phyloP scores from a whole-genome alignment of 2,888 invertebrate genomes.

The Amphipyra berbera region DNA sequence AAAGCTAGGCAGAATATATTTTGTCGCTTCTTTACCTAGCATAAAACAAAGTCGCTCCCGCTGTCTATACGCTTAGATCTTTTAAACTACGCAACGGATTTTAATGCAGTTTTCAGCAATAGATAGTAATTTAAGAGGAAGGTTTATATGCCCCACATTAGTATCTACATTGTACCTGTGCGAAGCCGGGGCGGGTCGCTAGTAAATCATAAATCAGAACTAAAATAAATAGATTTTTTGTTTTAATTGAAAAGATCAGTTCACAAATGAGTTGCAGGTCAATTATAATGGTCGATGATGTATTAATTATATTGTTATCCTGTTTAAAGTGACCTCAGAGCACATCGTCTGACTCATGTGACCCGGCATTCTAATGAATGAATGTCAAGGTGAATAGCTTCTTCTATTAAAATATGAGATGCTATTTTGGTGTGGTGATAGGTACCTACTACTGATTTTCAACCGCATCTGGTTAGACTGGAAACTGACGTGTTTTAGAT shows the following conservation, averaged over 20 bases:
- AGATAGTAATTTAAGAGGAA: too few species aligned
- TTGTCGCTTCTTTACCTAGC: too few species aligned
- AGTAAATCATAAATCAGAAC: background rate
- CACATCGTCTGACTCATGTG: constrained; percentile 45
- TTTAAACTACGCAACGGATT: too few species aligned
- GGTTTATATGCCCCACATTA: too few species aligned
- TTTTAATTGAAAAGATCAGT: constrained; percentile 4
- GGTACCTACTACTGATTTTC: background rate
- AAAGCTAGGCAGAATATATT: too few species aligned
- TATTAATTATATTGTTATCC: constrained; percentile 38
- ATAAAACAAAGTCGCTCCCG: too few species aligned
- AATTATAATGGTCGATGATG: constrained; percentile 23
- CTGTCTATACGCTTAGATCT: too few species aligned
- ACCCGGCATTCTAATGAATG: constrained; percentile 39
- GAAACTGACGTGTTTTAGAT: too few species aligned
- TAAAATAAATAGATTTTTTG: background rate
- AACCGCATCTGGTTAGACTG: background rate
- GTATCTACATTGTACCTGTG: too few species aligned
- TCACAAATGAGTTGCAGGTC: constrained; percentile 30
- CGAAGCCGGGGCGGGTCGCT: too few species aligned
- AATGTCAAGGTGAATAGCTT: constrained; percentile 55
- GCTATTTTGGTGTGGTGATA: constrained; percentile 1
- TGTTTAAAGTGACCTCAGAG: constrained; percentile 46
- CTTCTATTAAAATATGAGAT: constrained; percentile 4
- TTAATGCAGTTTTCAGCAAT: too few species aligned